These are phyloP conservation scores for Ciconia boyciana DNA, from an alignment of 2,113 vertebrate species.

Conservation along the genomic window DNA sequence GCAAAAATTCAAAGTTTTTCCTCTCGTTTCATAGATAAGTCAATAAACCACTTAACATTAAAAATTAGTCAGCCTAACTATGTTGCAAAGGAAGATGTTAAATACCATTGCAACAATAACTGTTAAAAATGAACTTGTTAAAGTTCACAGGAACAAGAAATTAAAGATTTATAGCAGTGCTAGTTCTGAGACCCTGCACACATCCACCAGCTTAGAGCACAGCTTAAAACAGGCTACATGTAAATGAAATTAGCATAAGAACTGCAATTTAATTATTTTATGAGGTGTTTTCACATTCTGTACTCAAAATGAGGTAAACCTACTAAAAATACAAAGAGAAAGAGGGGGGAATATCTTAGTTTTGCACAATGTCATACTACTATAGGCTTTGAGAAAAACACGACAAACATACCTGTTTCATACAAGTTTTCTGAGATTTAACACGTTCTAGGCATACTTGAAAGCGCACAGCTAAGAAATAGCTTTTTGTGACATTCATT, in stretches of 20 bases:
- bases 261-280: background rate
- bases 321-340: background rate
- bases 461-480: background rate
- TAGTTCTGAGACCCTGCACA: background rate
- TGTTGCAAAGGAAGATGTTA: background rate
- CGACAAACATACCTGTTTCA: background rate
- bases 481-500: background rate
- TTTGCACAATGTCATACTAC: background rate
- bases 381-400: background rate
- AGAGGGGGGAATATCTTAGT: fast-evolving
- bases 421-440: background rate
- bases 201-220: background rate
- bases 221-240: background rate
- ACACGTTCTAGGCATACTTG: background rate
- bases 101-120: background rate
- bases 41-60: background rate
- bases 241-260: background rate
- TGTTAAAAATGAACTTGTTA: background rate
- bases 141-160: background rate
- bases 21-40: background rate
- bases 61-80: background rate
- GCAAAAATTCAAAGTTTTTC: background rate
- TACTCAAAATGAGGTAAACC: background rate
- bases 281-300: background rate
- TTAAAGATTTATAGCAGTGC: background rate